Conservation (phyloP, 2,797 vertebrate genomes). For the Jordanella pulchra region DNA sequence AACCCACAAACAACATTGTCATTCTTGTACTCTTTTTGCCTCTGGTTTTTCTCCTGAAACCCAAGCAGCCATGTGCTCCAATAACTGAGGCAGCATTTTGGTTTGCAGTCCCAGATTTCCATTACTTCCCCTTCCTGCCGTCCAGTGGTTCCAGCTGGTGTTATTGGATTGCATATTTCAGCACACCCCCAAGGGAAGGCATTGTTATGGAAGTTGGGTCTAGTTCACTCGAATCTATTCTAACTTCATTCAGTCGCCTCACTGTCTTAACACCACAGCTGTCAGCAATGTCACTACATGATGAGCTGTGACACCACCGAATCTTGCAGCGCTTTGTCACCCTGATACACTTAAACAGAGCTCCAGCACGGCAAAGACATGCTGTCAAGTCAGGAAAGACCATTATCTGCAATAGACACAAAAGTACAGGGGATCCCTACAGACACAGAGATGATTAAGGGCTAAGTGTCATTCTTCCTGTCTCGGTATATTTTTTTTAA, state of each 20-base stretch:
- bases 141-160: constrained; percentile 76
- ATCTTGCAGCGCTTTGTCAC: constrained; percentile 78
- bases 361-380: constrained; percentile 71
- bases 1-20: constrained; percentile 70
- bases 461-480: constrained; percentile 76
- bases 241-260: constrained; percentile 71
- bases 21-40: constrained; percentile 67
- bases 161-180: constrained; percentile 69
- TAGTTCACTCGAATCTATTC: constrained; percentile 65
- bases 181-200: constrained; percentile 60
- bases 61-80: constrained; percentile 63
- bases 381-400: constrained; percentile 78
- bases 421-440: constrained; percentile 77
- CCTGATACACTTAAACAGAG: constrained; percentile 79
- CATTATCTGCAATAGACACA: constrained; percentile 80
- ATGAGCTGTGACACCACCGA: constrained; percentile 76
- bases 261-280: constrained; percentile 75
- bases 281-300: constrained; percentile 77
- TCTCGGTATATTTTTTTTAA: constrained; percentile 67
- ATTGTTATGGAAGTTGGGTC: constrained; percentile 78
- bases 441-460: constrained; percentile 79
- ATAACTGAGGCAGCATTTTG: constrained; percentile 67
- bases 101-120: constrained; percentile 68
- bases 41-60: constrained; percentile 71
- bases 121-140: constrained; percentile 63